These are phyloP conservation scores for Montipora efflorescens DNA, from an alignment of 64 coral and sea anemone genomes.

Conservation along the genomic window DNA sequence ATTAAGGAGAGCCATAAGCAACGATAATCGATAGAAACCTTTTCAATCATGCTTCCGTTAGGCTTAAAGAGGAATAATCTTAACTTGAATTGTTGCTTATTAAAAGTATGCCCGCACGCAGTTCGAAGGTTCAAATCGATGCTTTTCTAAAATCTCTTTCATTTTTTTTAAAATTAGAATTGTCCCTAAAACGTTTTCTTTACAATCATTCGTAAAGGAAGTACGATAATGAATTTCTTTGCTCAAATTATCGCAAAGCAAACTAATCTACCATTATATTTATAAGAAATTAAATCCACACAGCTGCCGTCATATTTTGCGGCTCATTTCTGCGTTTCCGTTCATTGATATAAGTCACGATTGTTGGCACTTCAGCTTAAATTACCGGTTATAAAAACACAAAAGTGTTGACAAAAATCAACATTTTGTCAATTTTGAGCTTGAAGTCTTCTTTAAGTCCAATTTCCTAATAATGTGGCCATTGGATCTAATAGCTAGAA, in stretches of 20 bases:
- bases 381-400: background rate
- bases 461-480: background rate
- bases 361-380: background rate
- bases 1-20: background rate
- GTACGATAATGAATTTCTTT: conserved; percentile 19
- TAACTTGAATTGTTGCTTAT: background rate
- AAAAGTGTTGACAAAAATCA: background rate
- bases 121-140: background rate
- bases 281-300: background rate
- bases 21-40: too few relatives aligned
- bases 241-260: background rate
- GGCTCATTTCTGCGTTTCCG: background rate
- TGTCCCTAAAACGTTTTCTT: background rate
- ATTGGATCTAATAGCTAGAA: background rate
- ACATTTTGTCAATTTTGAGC: background rate
- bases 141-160: background rate
- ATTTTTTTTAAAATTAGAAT: background rate
- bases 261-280: background rate
- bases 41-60: background rate
- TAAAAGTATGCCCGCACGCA: background rate
- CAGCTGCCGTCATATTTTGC: conserved; percentile 12
- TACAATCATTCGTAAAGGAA: background rate
- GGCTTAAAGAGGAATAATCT: background rate
- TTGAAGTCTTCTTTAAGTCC: background rate
- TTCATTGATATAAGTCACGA: background rate